Conservation (phyloP, 1,140 invertebrate species). For the Drosophila melanica region DNA sequence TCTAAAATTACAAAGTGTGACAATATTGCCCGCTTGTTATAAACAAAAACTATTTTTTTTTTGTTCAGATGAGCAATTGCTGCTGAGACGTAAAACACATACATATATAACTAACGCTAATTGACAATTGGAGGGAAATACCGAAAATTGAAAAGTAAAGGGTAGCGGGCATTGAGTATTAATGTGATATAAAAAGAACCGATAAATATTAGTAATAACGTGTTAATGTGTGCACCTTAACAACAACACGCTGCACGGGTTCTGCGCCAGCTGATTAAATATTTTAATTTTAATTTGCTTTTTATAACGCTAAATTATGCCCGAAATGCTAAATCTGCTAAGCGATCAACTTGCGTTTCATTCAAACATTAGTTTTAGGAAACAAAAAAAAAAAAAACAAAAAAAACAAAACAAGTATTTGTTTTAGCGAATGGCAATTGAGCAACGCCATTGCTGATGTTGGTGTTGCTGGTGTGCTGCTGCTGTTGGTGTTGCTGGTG, state of each 20-base stretch:
- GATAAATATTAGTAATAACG: constrained; percentile 1
- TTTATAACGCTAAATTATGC: constrained; percentile 46
- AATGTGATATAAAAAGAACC: neutral
- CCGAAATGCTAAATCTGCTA: constrained; percentile 57
- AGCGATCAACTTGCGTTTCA: constrained; percentile 31
- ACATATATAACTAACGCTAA: constrained; percentile 16
- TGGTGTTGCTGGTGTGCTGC: neutral
- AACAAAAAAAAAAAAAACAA: constrained; percentile 2
- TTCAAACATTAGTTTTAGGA: constrained; percentile 1
- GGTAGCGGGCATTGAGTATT: neutral
- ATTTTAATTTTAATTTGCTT: constrained; percentile 66
- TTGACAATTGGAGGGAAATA: constrained; percentile 43
- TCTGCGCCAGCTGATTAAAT: constrained; percentile 66
- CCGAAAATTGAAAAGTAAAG: neutral
- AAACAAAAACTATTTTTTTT: neutral
- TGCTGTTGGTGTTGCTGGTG: constrained; percentile 6
- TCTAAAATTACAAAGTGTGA: neutral
- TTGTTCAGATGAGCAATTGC: neutral
- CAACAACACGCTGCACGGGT: constrained; percentile 11
- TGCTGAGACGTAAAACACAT: constrained; percentile 1
- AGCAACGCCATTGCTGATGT: constrained; percentile 22
- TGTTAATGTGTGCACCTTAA: constrained; percentile 1
- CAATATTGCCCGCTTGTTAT: neutral
- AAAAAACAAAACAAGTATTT: constrained; percentile 6
- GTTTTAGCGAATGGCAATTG: constrained; percentile 20